These are phyloP conservation scores for Drosophila ezoana DNA, from an alignment of 2,888 invertebrate genomes.

Conservation along the genomic window DNA sequence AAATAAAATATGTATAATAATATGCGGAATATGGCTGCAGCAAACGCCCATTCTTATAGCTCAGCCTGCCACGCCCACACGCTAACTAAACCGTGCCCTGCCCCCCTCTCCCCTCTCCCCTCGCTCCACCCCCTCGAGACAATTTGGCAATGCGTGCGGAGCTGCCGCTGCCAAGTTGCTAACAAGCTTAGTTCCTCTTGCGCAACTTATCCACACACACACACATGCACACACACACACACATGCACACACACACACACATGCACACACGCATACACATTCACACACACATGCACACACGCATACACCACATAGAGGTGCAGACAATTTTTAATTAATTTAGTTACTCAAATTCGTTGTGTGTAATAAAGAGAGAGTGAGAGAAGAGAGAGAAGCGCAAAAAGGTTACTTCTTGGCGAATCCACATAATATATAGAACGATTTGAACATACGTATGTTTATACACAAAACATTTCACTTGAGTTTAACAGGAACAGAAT, in stretches of 20 bases:
- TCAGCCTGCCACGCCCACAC: slow-evolving; percentile 3
- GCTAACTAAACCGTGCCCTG: slow-evolving; percentile 32
- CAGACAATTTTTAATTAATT: slow-evolving; percentile 68
- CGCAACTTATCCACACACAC: slow-evolving; percentile 33
- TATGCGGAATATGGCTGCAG: slow-evolving; percentile 68
- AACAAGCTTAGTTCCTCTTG: slow-evolving; percentile 73
- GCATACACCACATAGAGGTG: slow-evolving; percentile 21
- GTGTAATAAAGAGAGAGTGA: slow-evolving; percentile 7
- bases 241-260: slow-evolving; percentile 9
- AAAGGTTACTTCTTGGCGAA: slow-evolving; percentile 30
- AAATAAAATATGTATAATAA: slow-evolving; percentile 76
- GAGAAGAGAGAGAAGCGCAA: neutral
- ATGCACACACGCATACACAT: slow-evolving; percentile 8
- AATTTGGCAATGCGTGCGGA: slow-evolving; percentile 52
- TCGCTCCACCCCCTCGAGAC: slow-evolving; percentile 12
- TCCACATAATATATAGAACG: too few relatives aligned
- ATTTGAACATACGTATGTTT: slow-evolving; percentile 10
- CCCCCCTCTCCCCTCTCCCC: slow-evolving; percentile 17
- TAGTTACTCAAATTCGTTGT: slow-evolving; percentile 55
- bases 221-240: slow-evolving; percentile 13
- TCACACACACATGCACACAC: slow-evolving; percentile 10
- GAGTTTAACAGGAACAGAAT: too few relatives aligned
- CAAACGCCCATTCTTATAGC: slow-evolving; percentile 15
- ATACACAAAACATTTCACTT: too few relatives aligned
- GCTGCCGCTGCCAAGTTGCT: slow-evolving; percentile 68